These are phyloP conservation scores for Castor canadensis DNA, from an alignment of 2,113 vertebrate genomes.

Conservation along the genomic window DNA sequence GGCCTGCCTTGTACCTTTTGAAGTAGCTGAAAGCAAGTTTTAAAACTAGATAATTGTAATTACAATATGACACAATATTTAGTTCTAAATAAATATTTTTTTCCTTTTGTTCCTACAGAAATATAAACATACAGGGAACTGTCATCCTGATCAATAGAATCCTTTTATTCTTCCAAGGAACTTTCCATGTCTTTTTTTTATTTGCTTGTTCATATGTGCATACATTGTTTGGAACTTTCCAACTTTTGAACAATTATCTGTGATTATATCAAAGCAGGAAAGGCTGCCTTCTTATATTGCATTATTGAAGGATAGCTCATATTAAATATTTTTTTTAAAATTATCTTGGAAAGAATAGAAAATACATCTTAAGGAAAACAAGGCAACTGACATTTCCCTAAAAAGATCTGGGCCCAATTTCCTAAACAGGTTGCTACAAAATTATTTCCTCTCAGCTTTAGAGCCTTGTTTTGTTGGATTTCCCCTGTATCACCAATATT, in stretches of 20 bases:
- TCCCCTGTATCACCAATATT: conserved; percentile 3
- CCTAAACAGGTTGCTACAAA: conserved; percentile 16
- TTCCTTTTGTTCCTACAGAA: background rate
- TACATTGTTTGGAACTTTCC: too few species aligned
- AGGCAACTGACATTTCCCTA: background rate
- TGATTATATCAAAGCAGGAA: conserved; percentile 16
- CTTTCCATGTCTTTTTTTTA: conserved; percentile 20
- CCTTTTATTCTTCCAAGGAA: background rate
- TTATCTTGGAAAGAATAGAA: background rate
- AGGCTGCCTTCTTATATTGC: background rate
- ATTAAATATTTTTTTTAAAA: conserved; percentile 20
- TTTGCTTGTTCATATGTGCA: too few species aligned
- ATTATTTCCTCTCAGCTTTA: conserved; percentile 46
- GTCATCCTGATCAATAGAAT: background rate
- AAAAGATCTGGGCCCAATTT: background rate
- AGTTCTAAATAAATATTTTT: background rate
- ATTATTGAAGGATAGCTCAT: background rate
- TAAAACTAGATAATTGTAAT: background rate
- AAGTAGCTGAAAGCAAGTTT: background rate
- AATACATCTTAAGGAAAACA: background rate
- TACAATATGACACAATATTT: background rate
- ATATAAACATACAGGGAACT: background rate
- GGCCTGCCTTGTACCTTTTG: background rate
- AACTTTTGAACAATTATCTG: conserved; percentile 7
- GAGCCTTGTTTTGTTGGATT: background rate